These are phyloP conservation scores for Leptura quadrifasciata DNA, from an alignment of 2,888 invertebrate genomes.

Conservation along the genomic window DNA sequence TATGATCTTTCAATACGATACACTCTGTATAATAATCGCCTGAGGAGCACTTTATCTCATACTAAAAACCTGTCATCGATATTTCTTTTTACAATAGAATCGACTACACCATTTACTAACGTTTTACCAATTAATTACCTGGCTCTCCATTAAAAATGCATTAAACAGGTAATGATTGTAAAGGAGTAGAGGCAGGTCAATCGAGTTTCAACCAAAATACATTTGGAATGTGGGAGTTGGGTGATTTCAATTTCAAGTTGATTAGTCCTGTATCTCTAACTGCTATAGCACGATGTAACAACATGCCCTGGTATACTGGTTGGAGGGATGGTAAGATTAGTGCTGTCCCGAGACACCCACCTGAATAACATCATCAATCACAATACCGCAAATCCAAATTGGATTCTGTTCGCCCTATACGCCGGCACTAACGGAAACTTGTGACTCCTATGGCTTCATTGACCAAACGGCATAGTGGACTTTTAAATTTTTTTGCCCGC, in stretches of 20 bases:
- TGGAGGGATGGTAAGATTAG: slow-evolving; percentile 59
- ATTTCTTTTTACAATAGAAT: too few relatives aligned
- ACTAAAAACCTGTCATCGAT: too few relatives aligned
- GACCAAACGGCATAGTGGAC: slow-evolving; percentile 18
- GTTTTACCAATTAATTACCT: background rate
- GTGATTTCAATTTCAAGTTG: slow-evolving; percentile 56
- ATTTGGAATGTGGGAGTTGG: slow-evolving; percentile 40
- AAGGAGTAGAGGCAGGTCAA: slow-evolving; percentile 6
- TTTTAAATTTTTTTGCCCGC: slow-evolving; percentile 1
- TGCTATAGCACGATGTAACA: slow-evolving; percentile 47
- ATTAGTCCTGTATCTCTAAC: slow-evolving; percentile 54
- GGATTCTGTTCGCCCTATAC: slow-evolving; percentile 61
- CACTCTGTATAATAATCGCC: too few relatives aligned
- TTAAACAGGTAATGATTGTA: background rate
- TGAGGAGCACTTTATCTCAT: too few relatives aligned
- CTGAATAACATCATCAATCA: slow-evolving; percentile 70
- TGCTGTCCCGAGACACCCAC: slow-evolving; percentile 62
- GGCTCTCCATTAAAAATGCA: background rate
- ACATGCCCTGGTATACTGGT: slow-evolving; percentile 51
- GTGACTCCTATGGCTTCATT: slow-evolving; percentile 49
- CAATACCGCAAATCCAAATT: slow-evolving; percentile 69
- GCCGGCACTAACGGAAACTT: slow-evolving; percentile 45
- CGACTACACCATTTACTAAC: too few relatives aligned
- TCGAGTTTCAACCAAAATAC: slow-evolving; percentile 30
- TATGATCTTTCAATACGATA: too few relatives aligned